Base-by-base conservation (phyloP, 1,140 invertebrate species). In the Homalodisca vitripennis region DNA sequence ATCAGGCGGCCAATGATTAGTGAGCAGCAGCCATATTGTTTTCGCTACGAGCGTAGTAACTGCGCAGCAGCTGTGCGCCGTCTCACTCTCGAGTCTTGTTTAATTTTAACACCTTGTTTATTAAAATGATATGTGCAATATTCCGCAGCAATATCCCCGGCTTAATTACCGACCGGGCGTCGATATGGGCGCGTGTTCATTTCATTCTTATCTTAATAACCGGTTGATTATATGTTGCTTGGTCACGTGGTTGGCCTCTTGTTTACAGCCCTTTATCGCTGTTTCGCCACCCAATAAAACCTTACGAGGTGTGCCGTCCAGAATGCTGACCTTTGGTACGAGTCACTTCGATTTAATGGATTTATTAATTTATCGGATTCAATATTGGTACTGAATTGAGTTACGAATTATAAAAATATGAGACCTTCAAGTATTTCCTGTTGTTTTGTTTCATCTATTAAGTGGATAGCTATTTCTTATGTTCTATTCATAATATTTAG, bases 201-300 rank as follows among this genome's bases (percentile, higher is more conserved):
- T 41, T 41, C 34, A 10, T 6, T 41, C 48, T 51, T 51, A 51
- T 51, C 48, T 51, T 51, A 51, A 51, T 51, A 3, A 51, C 48
- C 48, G 3, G 48, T 20, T 51, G 48, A 51, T 51, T 51, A 20
- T 51, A 51, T 51, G 48, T 51, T 51, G 48, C n/a, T 14, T 20
- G 48, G 48, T 51, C 48, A 51, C 48, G 48, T 22, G 48, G 48
- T 12, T 20, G 17, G 17, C 3, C 3, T 41, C 17, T 41, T 51
- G 17, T n/a, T 14, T 3, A 3, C 48, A 22, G 6, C 22, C n/a
- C 22, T 51, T 51, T 51, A 51, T 51, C 48, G 48, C 17, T 22
- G n/a, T 10, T 51, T 51, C n/a, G n/a, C 48, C 48, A 51, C 48
- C 48, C 22, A 20, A 22, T 51, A 51, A 51, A 51, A n/a, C n/a